Conservation (phyloP, 1,140 invertebrate species). For the Drosophila eugracilis region DNA sequence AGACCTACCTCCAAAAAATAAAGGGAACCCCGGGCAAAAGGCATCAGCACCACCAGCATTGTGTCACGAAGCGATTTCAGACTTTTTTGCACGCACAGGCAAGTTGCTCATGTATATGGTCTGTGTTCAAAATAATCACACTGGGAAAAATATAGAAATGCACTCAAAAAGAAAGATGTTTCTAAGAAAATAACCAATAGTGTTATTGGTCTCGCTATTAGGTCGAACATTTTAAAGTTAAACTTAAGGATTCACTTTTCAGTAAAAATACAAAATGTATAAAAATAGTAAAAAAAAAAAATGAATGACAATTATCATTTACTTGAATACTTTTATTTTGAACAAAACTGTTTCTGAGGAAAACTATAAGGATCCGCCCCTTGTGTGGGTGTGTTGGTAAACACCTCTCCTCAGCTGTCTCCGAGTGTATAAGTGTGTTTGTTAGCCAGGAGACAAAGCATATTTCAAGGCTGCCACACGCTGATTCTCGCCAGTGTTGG, state of each 20-base stretch:
- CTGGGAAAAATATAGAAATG: not conserved
- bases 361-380: conserved; percentile 56
- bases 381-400: conserved; percentile 17
- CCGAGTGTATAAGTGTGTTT: conserved; percentile 4
- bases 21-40: conserved; percentile 14
- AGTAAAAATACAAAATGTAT: not conserved
- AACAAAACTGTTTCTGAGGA: conserved; percentile 10
- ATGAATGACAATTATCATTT: not conserved
- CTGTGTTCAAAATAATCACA: conserved; percentile 4
- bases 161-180: not conserved
- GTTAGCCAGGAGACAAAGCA: conserved; percentile 47
- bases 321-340: conserved; percentile 6
- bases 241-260: not conserved
- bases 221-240: no score
- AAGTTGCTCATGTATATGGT: conserved; percentile 44
- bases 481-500: conserved; percentile 13
- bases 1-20: conserved; percentile 27
- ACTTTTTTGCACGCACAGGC: conserved; percentile 65
- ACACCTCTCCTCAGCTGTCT: conserved; percentile 32
- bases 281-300: no score
- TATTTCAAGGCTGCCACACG: conserved; percentile 70
- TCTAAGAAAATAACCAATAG: no score
- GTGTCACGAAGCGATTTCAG: conserved; percentile 75
- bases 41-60: conserved; percentile 61
- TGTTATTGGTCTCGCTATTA: no score